These are phyloP conservation scores for Adoxophyes honmai DNA, from an alignment of 1,140 invertebrate genomes.

Conservation along the genomic window DNA sequence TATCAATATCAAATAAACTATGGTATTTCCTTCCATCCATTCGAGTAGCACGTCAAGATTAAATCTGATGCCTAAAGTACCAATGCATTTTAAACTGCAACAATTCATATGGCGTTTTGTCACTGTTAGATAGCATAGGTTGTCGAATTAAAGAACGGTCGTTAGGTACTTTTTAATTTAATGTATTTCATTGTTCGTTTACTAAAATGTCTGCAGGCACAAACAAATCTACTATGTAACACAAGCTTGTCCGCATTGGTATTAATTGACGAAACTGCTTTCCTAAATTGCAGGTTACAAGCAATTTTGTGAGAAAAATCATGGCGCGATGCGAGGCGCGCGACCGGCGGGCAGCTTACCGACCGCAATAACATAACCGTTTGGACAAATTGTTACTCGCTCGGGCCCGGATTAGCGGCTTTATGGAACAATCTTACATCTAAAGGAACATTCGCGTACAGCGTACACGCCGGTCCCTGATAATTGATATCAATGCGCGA, in stretches of 20 bases:
- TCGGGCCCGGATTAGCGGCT: conserved; percentile 63
- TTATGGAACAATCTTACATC: conserved; percentile 51
- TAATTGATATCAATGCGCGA: conserved; percentile 69
- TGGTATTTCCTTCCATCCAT: too few relatives aligned
- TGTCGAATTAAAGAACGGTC: too few relatives aligned
- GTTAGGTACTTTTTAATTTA: too few relatives aligned
- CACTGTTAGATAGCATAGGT: too few relatives aligned
- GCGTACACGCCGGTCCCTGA: conserved; percentile 39
- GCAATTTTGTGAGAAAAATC: conserved; percentile 53
- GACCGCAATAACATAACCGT: conserved; percentile 73
- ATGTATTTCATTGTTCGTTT: too few relatives aligned
- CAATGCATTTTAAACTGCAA: too few relatives aligned
- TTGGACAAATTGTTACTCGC: conserved; percentile 69
- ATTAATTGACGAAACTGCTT: conserved; percentile 19
- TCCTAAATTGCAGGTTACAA: conserved; percentile 23
- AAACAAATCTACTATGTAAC: neutral
- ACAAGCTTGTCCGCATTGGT: too few relatives aligned
- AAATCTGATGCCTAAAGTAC: too few relatives aligned
- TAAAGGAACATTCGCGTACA: conserved; percentile 36
- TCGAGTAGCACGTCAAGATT: too few relatives aligned
- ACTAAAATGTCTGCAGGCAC: too few relatives aligned
- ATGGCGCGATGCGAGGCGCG: conserved; percentile 35
- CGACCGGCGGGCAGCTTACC: conserved; percentile 42
- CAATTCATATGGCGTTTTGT: too few relatives aligned
- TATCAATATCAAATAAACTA: too few relatives aligned